Evolutionary conservation across 2,113 vertebrate genomes (phyloP).

Genomic region (human): GRCh38 chr4:155498501-155499000

Average conservation of each 20-base stretch:
- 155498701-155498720: neutral
- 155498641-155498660: neutral
- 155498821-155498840: neutral
- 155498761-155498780: neutral
- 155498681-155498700: neutral
- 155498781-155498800: neutral
- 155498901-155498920: neutral
- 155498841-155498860: neutral
- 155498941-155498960: neutral
- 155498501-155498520: no score
- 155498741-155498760: neutral
- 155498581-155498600: neutral
- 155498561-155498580: neutral
- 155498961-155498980: no score
- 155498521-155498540: no score
- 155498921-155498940: neutral
- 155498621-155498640: neutral
- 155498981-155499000: neutral
- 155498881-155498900: neutral
- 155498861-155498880: neutral
- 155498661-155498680: neutral
- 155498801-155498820: neutral
- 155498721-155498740: neutral
- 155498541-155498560: neutral
- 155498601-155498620: neutral